Percentiles rank a stretch among this genome's conserved stretches.
phyloP scores from a whole-genome alignment of 2,113 vertebrate species.

The Poeciliopsis turrubarensis region DNA sequence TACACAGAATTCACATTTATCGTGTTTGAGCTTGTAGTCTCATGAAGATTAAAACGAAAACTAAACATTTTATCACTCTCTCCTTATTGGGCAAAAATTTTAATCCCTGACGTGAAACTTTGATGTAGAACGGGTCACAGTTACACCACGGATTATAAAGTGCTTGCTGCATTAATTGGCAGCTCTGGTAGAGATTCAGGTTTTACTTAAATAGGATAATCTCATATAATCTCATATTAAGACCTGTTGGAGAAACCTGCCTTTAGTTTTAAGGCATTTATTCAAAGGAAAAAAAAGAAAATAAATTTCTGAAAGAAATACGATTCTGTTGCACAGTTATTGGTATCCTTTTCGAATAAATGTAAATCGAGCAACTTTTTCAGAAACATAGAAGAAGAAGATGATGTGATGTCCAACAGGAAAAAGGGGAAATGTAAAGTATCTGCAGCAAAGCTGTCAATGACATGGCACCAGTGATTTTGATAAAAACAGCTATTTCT shows the following conservation, averaged over 20 bases:
- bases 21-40: background rate
- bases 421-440: background rate
- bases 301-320: background rate
- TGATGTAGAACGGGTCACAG: background rate
- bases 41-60: background rate
- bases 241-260: background rate
- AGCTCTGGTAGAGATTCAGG: background rate
- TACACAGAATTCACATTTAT: background rate
- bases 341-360: background rate
- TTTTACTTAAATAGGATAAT: background rate
- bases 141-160: background rate
- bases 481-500: background rate
- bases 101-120: background rate
- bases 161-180: background rate
- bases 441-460: background rate
- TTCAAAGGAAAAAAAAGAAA: background rate
- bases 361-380: background rate
- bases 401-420: background rate
- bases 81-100: background rate
- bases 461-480: background rate
- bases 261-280: background rate
- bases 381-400: background rate
- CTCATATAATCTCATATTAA: background rate
- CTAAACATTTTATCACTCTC: background rate
- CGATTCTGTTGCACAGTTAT: background rate